These are phyloP conservation scores for Andrena camellia DNA, from an alignment of 2,888 invertebrate genomes.

Conservation along the genomic window DNA sequence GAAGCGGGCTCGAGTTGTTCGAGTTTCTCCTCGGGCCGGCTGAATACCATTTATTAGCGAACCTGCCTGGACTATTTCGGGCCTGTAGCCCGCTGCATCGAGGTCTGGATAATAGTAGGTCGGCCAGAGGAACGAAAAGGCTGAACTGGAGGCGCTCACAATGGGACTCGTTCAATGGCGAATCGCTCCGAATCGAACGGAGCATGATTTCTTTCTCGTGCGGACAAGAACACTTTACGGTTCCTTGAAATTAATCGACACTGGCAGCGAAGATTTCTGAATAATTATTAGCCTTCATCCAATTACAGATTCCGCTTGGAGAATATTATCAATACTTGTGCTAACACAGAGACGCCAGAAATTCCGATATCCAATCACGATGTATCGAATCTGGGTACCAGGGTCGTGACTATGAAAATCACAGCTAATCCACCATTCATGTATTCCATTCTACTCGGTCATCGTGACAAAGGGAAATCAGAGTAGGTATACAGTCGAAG, in stretches of 20 bases:
- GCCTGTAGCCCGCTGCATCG: constrained; percentile 14
- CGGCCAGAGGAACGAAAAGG: constrained; percentile 27
- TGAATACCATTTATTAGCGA: constrained; percentile 51
- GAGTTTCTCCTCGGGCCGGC: constrained; percentile 10
- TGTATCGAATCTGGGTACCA: not conserved
- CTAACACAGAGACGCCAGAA: too few relatives aligned
- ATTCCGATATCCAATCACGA: not conserved
- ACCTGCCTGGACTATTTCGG: constrained; percentile 39
- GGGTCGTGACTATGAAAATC: not conserved
- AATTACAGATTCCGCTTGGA: too few relatives aligned
- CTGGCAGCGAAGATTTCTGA: too few relatives aligned
- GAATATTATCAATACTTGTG: too few relatives aligned
- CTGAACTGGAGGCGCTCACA: constrained; percentile 10
- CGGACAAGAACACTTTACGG: not conserved
- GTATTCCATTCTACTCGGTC: not conserved
- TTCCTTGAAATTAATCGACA: too few relatives aligned
- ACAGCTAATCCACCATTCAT: not conserved
- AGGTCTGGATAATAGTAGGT: constrained; percentile 46
- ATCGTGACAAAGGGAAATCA: not conserved
- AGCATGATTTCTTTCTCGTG: not conserved
- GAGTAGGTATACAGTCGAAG: not conserved
- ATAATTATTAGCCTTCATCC: too few relatives aligned
- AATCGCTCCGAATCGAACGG: not conserved
- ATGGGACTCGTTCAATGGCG: not conserved
- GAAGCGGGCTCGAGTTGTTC: constrained; percentile 19